phyloP scores from a whole-genome alignment of 1,140 invertebrate species.

The Nomia melanderi region DNA sequence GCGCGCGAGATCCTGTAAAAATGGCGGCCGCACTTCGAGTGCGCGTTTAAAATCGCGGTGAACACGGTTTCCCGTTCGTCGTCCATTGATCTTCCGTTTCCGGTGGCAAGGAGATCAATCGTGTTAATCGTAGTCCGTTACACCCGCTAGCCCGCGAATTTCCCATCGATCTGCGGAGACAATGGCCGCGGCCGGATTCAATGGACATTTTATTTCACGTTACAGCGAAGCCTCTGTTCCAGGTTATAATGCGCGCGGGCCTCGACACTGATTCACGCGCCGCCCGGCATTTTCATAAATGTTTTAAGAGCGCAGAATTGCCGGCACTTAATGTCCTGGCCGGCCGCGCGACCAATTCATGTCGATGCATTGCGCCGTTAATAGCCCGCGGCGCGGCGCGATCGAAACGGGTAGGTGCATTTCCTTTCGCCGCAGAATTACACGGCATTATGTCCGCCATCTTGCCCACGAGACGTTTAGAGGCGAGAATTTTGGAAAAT shows the following conservation, averaged over 20 bases:
- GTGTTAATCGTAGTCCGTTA: slow-evolving; percentile 12
- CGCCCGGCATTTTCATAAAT: slow-evolving; percentile 6
- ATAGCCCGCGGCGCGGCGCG: background rate
- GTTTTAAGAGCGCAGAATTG: background rate
- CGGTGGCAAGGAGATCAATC: background rate
- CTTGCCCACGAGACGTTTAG: no score
- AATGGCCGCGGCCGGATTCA: background rate
- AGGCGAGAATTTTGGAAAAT: no score
- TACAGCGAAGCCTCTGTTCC: background rate
- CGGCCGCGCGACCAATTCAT: background rate
- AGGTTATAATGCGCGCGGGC: background rate
- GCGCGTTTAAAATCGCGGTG: background rate
- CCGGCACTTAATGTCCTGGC: background rate
- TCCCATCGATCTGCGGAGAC: background rate
- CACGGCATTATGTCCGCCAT: no score
- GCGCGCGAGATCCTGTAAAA: background rate
- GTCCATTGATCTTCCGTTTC: slow-evolving; percentile 8
- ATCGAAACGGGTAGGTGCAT: no score
- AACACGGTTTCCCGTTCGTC: background rate
- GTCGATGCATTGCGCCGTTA: background rate
- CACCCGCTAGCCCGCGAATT: background rate
- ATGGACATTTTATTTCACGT: slow-evolving; percentile 16
- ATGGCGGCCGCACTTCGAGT: background rate
- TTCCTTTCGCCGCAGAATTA: no score
- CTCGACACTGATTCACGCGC: background rate